Base-by-base conservation (phyloP, 2,113 vertebrate genomes). In the Diadophis punctatus region DNA sequence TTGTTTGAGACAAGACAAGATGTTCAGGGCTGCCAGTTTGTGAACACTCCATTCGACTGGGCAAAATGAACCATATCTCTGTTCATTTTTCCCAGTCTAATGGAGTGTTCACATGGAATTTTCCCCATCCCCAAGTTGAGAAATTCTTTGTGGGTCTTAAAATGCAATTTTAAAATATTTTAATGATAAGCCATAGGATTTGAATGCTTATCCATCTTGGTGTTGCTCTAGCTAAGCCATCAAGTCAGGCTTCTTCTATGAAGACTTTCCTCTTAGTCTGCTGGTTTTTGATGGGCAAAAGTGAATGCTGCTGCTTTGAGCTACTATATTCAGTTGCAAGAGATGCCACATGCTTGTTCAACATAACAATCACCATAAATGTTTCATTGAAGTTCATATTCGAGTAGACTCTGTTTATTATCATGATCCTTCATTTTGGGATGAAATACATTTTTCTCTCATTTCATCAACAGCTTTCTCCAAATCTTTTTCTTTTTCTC, bases 1-100 rank as follows among this genome's bases (percentile, higher is more conserved):
- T 85, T 85, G 68, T 51, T 80, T 92, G 55, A 92, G 91, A 86
- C 87, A 90, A 85, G 53, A 89, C 27, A 53, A 89, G 53, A 46
- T 89, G 88, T 85, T 92, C 74, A 60, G 68, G 34, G 43, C 68
- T 92, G 74, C 88, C 74, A 20, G 53, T 49, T 89, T 89, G 43
- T 34, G 52, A 92, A 68, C 48, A 88, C 34, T 85, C 39, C 52
- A 80, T 58, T 85, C 84, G 68, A 85, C 10, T 85, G 87, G 25
- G 51, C 52, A 80, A 92, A 89, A 92, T 89, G 68, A 58, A 48
- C 46, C 46, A 46, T 46, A 46, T 46, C 46, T 46, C 46, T 46
- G 46, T 46, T 46, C 46, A 46, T 46, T 46, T 46, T 46, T 2
- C 46, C 46, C 46, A 46, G 46, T 46, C 46, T 46, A 46, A 46